Evolutionary conservation across 1,140 invertebrate species (phyloP), one percentile per base, ranked within the genome.

Genomic region (Idris sp.): DNA sequence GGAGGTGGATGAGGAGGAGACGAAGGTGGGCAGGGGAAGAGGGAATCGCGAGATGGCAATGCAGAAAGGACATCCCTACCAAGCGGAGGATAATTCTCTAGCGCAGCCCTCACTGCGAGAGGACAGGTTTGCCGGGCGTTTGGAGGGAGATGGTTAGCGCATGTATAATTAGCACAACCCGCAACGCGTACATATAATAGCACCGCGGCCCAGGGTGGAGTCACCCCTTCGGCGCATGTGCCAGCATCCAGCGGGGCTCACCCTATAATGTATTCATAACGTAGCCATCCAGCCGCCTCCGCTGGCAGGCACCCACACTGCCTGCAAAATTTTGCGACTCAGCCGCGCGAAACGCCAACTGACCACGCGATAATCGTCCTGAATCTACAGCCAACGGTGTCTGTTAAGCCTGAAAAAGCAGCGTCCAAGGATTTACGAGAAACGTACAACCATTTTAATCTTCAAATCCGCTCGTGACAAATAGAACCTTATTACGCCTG

Each of bases 231-330:
- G 74, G 82, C 82, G 82, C 82, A 83, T 83, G 82, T 83, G 82
- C 82, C 82, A 83, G 81, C 80, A 81, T 82, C 80, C 81, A 79
- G 76, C 74, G 61, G 78, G 80, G 76, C 76, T 74, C 41, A 72
- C 71, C 76, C 74, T 80, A 78, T 83, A 83, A 83, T 83, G 78
- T 81, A 83, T 83, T 83, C 82, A 83, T 83, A 82, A 82, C 82
- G 80, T 75, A 74, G 76, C 81, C 46, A 74, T 54, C 62, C 74
- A 46, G 54, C 69, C 48, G 53, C 38, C 58, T 69, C 44, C 62
- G 54, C 40, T 68, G 22, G 36, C 38, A 40, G 54, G 51, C 51
- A 25, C 31, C 48, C 41, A 46, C 53, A 14, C 31, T 67, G 49
- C 69, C 64, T 30, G n/a, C n/a, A n/a, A n/a, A n/a, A n/a, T n/a